Base-by-base conservation (phyloP, 2,888 invertebrate genomes). In the Tinea trinotella region DNA sequence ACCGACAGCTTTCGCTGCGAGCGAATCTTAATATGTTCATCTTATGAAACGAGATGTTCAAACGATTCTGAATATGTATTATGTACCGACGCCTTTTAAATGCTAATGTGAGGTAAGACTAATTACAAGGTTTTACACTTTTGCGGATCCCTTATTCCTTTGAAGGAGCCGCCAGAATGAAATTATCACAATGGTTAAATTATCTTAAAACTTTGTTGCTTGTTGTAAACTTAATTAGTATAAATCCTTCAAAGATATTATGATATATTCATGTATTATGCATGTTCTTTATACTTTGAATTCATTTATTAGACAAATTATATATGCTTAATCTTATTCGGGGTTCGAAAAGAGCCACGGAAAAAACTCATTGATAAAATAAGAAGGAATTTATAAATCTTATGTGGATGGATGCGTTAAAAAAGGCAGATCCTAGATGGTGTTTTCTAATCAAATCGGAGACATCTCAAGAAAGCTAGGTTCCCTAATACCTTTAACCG, bases 1-100 rank as follows among this genome's bases (percentile, higher is more conserved):
- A 57, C 60, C 53, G 57, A 58, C 58, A 53, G 54, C 59, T 60
- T 60, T 56, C 54, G 56, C 55, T 52, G 57, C 53, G 58, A 59
- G 59, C 58, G 59, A 58, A 59, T 59, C 57, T 59, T 59, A 53
- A 53, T 53, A 58, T 66, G 61, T 63, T 65, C 64, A 61, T 65
- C 64, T 65, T 63, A 62, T 67, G 62, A 66, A 66, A 66, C 62
- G 61, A 56, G 59, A 61, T 56, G 59, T 57, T 61, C 57, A 55
- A 40, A 53, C 53, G 34, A 17, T 40, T 36, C 53, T 50, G 50
- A 50, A 50, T 50, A 50, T 50, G 50, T 50, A 50, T 50, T 50
- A 50, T 50, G 12, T 48, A 48, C 40, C 40, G 40, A 50, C 24
- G 24, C 50, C 24, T 50, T 50, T 50, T 50, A 50, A 24, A 50